Conservation (phyloP, 2,797 vertebrate genomes). For the Cottoperca gobio region DNA sequence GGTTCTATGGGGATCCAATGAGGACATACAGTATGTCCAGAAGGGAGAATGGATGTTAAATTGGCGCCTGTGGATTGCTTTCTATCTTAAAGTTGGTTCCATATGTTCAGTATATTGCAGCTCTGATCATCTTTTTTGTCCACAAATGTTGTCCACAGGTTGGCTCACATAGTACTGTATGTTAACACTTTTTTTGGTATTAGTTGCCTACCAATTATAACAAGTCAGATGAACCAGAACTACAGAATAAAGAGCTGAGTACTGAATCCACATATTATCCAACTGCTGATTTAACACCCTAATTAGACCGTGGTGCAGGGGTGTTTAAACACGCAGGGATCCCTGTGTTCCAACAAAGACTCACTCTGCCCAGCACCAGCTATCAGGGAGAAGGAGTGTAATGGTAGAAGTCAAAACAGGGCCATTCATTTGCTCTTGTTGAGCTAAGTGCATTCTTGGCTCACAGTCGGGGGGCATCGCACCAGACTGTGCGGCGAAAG, state of each 20-base stretch:
- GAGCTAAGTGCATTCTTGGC: conserved; percentile 99
- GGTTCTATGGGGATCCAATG: conserved; percentile 5
- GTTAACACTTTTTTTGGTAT: conserved; percentile 29
- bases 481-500: conserved; percentile 88
- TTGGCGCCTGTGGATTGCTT: conserved; percentile 1
- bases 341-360: conserved; percentile 80
- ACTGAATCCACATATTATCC: conserved; percentile 75
- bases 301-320: conserved; percentile 79
- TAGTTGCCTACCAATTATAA: conserved; percentile 11
- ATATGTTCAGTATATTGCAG: neutral
- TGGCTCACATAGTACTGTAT: neutral
- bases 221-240: conserved; percentile 53
- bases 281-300: conserved; percentile 77
- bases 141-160: too few relatives aligned
- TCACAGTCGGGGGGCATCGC: conserved; percentile 88
- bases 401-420: conserved; percentile 91
- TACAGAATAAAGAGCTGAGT: conserved; percentile 54
- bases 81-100: neutral
- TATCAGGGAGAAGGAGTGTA: conserved; percentile 85
- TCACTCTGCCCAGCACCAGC: conserved; percentile 81
- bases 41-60: conserved; percentile 1
- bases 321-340: conserved; percentile 80
- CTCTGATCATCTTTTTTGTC: neutral
- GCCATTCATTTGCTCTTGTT: conserved; percentile 93
- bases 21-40: neutral